Percentiles rank a stretch among this genome's conserved stretches.
phyloP scores from a whole-genome alignment of 2,113 vertebrate species.

The Corythoichthys intestinalis region DNA sequence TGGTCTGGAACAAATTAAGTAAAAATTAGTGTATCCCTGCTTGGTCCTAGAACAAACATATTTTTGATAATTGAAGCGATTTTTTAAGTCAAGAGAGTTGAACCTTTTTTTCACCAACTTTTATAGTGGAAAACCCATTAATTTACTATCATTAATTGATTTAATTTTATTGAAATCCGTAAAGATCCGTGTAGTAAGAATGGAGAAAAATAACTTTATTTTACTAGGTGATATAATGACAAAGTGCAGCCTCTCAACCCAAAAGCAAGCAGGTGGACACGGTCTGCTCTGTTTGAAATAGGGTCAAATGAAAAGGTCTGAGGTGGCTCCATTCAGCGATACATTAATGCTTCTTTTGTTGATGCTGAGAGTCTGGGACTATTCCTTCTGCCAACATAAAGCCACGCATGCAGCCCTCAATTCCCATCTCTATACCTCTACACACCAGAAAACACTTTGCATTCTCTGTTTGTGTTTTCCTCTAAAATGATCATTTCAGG shows the following conservation, averaged over 20 bases:
- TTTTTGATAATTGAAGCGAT: not conserved
- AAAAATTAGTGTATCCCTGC: not conserved
- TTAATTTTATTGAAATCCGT: not conserved
- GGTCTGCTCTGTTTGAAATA: slow-evolving; percentile 46
- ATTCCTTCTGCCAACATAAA: slow-evolving; percentile 44
- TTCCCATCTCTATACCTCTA: slow-evolving; percentile 73
- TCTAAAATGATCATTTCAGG: slow-evolving; percentile 90
- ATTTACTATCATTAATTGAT: not conserved
- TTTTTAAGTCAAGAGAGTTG: not conserved
- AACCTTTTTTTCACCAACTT: not conserved
- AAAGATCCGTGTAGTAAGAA: not conserved
- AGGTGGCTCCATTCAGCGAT: slow-evolving; percentile 59
- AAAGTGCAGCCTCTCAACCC: slow-evolving; percentile 40
- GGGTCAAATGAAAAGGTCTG: slow-evolving; percentile 57
- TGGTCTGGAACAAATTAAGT: slow-evolving; percentile 19
- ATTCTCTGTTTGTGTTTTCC: slow-evolving; percentile 80
- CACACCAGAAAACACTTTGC: slow-evolving; percentile 90
- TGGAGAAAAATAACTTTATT: not conserved
- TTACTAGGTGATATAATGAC: slow-evolving; percentile 25
- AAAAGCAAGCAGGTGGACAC: slow-evolving; percentile 47
- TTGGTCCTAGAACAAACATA: not conserved
- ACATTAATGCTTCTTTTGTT: slow-evolving; percentile 71
- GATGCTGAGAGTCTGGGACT: slow-evolving; percentile 19
- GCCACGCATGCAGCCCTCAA: slow-evolving; percentile 63
- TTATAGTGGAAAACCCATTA: not conserved